A percentile compares a stretch with the other conserved stretches of the same genome.
Evolutionary conservation across 2,113 vertebrate species (phyloP).

Genomic region (Turnix velox): DNA sequence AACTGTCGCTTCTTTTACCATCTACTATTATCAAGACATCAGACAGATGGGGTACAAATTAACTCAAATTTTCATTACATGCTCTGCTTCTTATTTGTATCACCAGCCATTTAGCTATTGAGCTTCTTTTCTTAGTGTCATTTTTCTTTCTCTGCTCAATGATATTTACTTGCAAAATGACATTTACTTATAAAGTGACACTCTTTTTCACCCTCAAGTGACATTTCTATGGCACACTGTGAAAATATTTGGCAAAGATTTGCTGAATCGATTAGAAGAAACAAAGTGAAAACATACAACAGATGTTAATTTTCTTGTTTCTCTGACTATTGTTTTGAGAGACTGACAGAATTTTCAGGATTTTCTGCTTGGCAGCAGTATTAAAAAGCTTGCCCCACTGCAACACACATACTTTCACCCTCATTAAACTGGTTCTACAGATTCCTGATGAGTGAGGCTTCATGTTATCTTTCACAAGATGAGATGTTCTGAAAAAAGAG

Average conservation of each 20-base stretch:
- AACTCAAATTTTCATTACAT: neutral
- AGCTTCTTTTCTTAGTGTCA: neutral
- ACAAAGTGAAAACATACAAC: slow-evolving; percentile 39
- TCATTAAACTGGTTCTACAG: slow-evolving; percentile 15
- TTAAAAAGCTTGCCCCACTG: neutral
- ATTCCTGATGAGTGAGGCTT: neutral
- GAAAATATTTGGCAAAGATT: slow-evolving; percentile 70
- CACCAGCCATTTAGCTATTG: neutral
- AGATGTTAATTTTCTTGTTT: slow-evolving; percentile 67
- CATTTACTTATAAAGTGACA: slow-evolving; percentile 74
- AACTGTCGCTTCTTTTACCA: neutral
- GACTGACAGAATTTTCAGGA: slow-evolving; percentile 47
- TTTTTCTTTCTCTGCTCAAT: slow-evolving; percentile 38
- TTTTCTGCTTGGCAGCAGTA: slow-evolving; percentile 51
- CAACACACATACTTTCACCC: neutral
- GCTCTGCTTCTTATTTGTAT: neutral
- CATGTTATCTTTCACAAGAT: neutral
- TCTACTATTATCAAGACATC: neutral
- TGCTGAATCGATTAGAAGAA: slow-evolving; percentile 65
- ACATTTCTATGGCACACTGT: slow-evolving; percentile 69
- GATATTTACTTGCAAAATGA: slow-evolving; percentile 71
- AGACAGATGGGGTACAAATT: neutral
- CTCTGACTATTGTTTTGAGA: slow-evolving; percentile 68
- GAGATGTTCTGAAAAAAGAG: neutral
- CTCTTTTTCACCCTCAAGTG: slow-evolving; percentile 64